Conservation (phyloP, 2,113 vertebrate genomes). For the Lates calcarifer region DNA sequence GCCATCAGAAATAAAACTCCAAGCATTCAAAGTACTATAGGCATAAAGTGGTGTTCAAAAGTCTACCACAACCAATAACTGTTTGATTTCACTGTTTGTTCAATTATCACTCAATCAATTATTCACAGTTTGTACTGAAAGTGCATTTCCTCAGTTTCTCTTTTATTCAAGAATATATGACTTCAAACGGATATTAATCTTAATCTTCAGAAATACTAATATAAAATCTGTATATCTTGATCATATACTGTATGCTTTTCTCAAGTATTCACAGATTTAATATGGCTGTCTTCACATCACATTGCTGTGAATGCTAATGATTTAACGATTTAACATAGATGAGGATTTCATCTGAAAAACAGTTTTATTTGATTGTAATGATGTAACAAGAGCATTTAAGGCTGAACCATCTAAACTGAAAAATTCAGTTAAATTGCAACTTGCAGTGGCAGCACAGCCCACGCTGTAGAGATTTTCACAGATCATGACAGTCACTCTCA, state of each 20-base stretch:
- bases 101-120: background rate
- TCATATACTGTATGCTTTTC: background rate
- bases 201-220: background rate
- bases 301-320: background rate
- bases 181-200: background rate
- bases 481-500: background rate
- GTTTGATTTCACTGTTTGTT: background rate
- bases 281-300: background rate
- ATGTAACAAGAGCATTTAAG: background rate
- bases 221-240: background rate
- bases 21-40: background rate
- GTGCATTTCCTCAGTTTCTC: background rate
- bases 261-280: background rate
- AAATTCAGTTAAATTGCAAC: background rate
- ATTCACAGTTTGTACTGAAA: background rate
- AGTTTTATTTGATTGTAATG: background rate
- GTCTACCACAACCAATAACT: background rate
- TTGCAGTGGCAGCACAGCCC: constrained; percentile 1
- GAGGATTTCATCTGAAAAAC: background rate
- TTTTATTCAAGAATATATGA: background rate
- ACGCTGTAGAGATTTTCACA: constrained; percentile 18
- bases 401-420: background rate
- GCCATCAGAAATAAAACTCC: background rate
- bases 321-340: background rate
- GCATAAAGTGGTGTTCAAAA: background rate